Base-by-base conservation (phyloP, 2,888 invertebrate species). In the Amphipyra tragopoginis region DNA sequence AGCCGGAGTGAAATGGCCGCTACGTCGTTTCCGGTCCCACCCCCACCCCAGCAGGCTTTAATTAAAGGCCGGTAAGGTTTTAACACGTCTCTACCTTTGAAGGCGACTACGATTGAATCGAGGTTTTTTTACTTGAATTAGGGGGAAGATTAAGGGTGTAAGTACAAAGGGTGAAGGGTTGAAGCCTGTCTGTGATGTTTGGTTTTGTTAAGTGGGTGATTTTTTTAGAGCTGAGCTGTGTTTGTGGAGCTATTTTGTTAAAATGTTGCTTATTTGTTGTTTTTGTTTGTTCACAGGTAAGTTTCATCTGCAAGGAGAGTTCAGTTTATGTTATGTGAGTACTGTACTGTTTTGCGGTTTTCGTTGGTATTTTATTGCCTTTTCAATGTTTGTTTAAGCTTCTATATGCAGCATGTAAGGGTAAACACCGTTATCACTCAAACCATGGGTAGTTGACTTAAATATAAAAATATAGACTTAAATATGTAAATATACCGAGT, bases 11-110 rank as follows among this genome's bases (percentile, higher is more conserved):
- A 87, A 89, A 89, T 86, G 89, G 88, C 87, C 82, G 85, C 85
- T 84, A 70, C 82, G 84, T 79, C 84, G 81, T 80, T 81, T 84
- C 82, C 89, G 79, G 55, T 77, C 75, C 77, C 80, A 62, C 69
- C 51, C 63, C 58, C 62, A 73, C 79, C 80, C 78, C 79, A 75
- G 73, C 84, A 77, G 80, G 87, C 87, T 92, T 93, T 94, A 93
- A 94, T 94, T 93, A 93, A 93, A 93, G 91, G 88, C 87, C 86
- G 86, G 92, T 90, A 93, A 93, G 93, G 93, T 88, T 93, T 90
- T 92, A 92, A 89, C 91, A 90, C 92, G 88, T 91, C 90, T 90
- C 87, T 84, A 89, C 87, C 89, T 88, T 87, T 84, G 87, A 87
- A 87, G 88, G 86, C 83, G 82, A 82, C 78, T 82, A 59, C 82